phyloP scores from a whole-genome alignment of 1,140 invertebrate genomes.

The Rhagoletis zephyria region DNA sequence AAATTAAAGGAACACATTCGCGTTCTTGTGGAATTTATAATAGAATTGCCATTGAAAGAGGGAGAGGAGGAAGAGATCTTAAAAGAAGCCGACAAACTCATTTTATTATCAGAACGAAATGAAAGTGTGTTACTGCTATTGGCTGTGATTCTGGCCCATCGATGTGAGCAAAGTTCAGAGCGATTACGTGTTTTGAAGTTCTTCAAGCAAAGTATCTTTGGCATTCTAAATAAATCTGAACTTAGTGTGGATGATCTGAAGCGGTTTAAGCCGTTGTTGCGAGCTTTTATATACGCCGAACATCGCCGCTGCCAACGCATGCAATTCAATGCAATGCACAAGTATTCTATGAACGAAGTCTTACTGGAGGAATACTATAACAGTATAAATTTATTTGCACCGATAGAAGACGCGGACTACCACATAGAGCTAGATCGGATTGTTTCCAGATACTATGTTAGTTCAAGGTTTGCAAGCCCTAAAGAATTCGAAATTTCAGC shows the following conservation, averaged over 20 bases:
- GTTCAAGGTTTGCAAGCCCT: no score
- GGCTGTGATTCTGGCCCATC: constrained; percentile 3
- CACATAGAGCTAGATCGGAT: not conserved
- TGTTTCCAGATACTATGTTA: not conserved
- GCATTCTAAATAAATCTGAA: not conserved
- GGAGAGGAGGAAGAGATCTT: not conserved
- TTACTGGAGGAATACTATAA: not conserved
- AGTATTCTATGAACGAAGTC: not conserved
- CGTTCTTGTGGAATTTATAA: not conserved
- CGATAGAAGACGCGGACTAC: not conserved
- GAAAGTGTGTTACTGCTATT: not conserved
- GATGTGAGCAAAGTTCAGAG: not conserved
- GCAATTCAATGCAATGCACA: not conserved
- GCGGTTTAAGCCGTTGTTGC: not conserved
- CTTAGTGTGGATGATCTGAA: not conserved
- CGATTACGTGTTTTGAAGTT: not conserved
- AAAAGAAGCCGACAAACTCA: not conserved
- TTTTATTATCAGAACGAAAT: not conserved
- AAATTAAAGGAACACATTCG: not conserved
- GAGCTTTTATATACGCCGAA: not conserved
- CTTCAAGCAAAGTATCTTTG: not conserved
- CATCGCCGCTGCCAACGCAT: not conserved
- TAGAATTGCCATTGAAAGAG: constrained; percentile 11
- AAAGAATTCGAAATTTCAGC: not conserved
- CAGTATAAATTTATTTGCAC: constrained; percentile 21